Conservation (phyloP, 2,113 vertebrate genomes). For the Lophotis ruficrista region DNA sequence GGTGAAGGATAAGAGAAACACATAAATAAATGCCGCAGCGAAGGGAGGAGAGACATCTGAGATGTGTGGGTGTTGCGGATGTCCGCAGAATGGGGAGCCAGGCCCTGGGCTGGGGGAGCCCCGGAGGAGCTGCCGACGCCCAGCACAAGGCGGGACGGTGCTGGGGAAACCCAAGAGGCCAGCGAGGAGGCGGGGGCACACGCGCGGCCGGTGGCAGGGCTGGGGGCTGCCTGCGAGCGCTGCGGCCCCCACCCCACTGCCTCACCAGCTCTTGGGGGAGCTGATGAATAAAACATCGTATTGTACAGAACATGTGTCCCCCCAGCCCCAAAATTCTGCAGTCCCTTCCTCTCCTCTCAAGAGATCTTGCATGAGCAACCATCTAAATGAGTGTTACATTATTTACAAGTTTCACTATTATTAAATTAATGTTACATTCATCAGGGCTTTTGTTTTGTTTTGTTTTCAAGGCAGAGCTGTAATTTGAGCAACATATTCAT, state of each 20-base stretch:
- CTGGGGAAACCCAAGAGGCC: background rate
- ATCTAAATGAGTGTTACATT: slow-evolving; percentile 62
- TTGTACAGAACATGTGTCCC: slow-evolving; percentile 25
- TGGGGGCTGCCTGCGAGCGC: background rate
- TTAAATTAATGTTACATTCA: slow-evolving; percentile 68
- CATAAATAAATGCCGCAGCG: background rate
- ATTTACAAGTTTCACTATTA: slow-evolving; percentile 70
- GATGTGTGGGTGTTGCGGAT: background rate
- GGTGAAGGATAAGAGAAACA: background rate
- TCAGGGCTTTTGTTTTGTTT: slow-evolving; percentile 51
- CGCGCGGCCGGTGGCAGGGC: rapidly evolving
- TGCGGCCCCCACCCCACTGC: background rate
- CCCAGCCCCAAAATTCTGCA: slow-evolving; percentile 13
- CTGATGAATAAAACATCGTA: slow-evolving; percentile 2
- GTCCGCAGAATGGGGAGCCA: rapidly evolving
- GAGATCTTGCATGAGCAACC: slow-evolving; percentile 44
- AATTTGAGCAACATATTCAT: slow-evolving; percentile 70
- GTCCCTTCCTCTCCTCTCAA: slow-evolving; percentile 23
- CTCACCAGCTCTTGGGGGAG: background rate
- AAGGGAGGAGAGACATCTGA: background rate
- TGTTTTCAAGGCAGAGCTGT: slow-evolving; percentile 62
- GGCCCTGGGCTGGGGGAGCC: background rate
- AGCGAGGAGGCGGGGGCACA: background rate
- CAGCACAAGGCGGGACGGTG: rapidly evolving
- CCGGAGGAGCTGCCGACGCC: rapidly evolving